Evolutionary conservation across 1,140 invertebrate species (phyloP).

Genomic region (Brachionus paranguensis): DNA sequence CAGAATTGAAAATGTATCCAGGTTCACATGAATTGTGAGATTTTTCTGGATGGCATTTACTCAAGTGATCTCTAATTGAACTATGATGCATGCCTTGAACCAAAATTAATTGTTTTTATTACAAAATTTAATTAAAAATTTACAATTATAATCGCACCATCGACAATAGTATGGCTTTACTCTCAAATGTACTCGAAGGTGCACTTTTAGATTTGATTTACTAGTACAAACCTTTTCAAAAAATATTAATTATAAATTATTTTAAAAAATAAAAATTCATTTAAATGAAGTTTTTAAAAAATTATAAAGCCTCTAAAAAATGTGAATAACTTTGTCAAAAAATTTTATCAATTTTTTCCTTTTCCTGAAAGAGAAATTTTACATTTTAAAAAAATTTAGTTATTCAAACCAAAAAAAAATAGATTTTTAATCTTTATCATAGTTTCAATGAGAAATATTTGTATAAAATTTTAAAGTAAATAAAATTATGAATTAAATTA

Average conservation of each 20-base stretch:
- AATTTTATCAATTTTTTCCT: background rate
- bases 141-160: constrained; percentile 40
- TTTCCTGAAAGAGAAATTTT: too few species aligned
- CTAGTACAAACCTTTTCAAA: constrained; percentile 21
- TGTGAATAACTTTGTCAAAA: background rate
- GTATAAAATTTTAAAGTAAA: background rate
- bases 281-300: background rate
- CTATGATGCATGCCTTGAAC: constrained; percentile 37
- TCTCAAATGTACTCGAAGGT: constrained; percentile 31
- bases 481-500: background rate
- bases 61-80: constrained; percentile 40
- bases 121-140: background rate
- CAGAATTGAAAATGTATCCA: constrained; percentile 36
- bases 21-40: constrained; percentile 30
- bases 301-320: background rate
- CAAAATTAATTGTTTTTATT: background rate
- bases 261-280: background rate
- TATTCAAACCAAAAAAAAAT: too few species aligned
- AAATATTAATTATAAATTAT: background rate
- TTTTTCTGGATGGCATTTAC: constrained; percentile 35
- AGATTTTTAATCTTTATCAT: background rate
- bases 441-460: too few species aligned
- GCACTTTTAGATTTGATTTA: constrained; percentile 39
- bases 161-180: constrained; percentile 37
- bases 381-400: too few species aligned